Percentiles rank a stretch among this genome's conserved stretches.
phyloP scores from a whole-genome alignment of 2,888 invertebrate species.

The Drosophila buzzatii region DNA sequence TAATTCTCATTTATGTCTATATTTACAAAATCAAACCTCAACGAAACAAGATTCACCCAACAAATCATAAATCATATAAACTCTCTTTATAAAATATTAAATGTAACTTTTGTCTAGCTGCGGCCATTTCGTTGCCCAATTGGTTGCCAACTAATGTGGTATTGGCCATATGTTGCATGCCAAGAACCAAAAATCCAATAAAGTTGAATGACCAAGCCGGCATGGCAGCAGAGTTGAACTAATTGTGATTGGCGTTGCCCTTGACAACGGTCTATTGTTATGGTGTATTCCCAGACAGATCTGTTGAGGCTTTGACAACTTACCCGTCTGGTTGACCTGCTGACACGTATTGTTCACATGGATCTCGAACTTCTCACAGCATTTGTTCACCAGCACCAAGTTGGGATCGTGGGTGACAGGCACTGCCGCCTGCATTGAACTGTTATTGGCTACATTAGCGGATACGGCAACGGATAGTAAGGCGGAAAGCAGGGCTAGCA shows the following conservation, averaged over 20 bases:
- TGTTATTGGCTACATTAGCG: constrained; percentile 51
- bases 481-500: constrained; percentile 31
- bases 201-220: constrained; percentile 67
- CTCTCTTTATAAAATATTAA: constrained; percentile 30
- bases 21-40: neutral
- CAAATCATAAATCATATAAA: constrained; percentile 37
- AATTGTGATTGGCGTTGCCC: constrained; percentile 45
- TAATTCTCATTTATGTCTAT: neutral
- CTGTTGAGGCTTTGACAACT: constrained; percentile 55
- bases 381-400: constrained; percentile 89
- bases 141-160: constrained; percentile 54
- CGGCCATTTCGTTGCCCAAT: constrained; percentile 21
- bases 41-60: neutral
- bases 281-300: constrained; percentile 10
- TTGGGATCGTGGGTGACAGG: constrained; percentile 42
- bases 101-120: constrained; percentile 13
- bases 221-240: constrained; percentile 24
- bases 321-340: constrained; percentile 87
- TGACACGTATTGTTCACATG: constrained; percentile 89
- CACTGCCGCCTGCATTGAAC: constrained; percentile 19
- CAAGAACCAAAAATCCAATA: constrained; percentile 63
- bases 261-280: constrained; percentile 47
- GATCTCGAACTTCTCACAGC: constrained; percentile 91
- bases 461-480: constrained; percentile 17
- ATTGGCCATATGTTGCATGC: constrained; percentile 58